Conservation (phyloP, 92 coral and sea anemone species). For the Pocillopora meandrina region DNA sequence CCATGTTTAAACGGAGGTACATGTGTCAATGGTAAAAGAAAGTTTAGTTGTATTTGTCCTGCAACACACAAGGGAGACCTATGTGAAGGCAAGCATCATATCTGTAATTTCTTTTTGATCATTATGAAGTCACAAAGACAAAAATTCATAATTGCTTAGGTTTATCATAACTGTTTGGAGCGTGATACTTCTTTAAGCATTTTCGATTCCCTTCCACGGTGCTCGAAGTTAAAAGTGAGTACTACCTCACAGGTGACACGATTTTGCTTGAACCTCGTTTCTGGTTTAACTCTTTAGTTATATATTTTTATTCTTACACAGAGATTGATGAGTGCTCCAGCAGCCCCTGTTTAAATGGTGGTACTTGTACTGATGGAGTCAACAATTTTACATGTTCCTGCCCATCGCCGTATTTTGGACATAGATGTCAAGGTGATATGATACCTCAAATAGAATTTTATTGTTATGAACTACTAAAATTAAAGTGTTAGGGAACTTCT, state of each 20-base stretch:
- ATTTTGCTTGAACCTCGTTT: too few relatives aligned
- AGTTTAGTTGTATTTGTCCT: constrained; percentile 58
- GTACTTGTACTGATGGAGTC: constrained; percentile 39
- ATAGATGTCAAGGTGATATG: constrained; percentile 31
- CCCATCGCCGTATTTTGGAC: constrained; percentile 35
- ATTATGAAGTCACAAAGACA: neutral
- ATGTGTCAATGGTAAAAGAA: constrained; percentile 39
- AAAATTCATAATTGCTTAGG: neutral
- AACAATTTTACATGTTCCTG: constrained; percentile 36
- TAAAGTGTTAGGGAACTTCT: too few relatives aligned
- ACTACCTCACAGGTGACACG: too few relatives aligned
- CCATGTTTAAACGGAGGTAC: constrained; percentile 61
- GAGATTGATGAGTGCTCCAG: constrained; percentile 56
- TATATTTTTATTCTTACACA: neutral
- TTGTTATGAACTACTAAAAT: neutral
- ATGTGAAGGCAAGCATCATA: constrained; percentile 41
- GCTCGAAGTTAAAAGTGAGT: too few relatives aligned
- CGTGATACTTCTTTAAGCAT: too few relatives aligned
- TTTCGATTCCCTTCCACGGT: too few relatives aligned
- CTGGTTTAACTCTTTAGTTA: too few relatives aligned
- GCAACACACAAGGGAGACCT: constrained; percentile 35
- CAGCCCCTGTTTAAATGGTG: constrained; percentile 62
- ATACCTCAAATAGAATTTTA: neutral
- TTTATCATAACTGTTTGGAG: too few relatives aligned
- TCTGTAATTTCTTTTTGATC: too few relatives aligned